phyloP scores from a whole-genome alignment of 2,888 invertebrate genomes.

The Cryptocephalus moraei region DNA sequence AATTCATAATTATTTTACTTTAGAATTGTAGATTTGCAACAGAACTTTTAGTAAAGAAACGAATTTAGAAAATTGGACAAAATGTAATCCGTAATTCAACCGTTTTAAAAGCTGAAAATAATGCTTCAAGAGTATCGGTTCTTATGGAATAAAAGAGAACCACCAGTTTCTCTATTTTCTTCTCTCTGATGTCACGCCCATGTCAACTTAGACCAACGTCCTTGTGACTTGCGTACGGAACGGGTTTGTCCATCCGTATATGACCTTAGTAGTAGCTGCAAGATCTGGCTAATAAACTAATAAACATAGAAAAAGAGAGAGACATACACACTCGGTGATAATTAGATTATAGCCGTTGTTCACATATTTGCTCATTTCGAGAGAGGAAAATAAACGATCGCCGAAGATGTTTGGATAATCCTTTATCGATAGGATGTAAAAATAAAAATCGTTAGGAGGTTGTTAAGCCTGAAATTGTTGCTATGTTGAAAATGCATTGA shows the following conservation, averaged over 20 bases:
- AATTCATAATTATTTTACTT: no score
- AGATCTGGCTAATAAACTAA: slow-evolving; percentile 4
- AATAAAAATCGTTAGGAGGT: no score
- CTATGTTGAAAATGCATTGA: no score
- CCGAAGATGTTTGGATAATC: no score
- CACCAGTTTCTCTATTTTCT: not conserved
- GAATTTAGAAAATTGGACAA: not conserved
- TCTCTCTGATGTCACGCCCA: slow-evolving; percentile 3
- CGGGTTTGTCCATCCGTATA: slow-evolving; percentile 12
- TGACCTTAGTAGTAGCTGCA: slow-evolving; percentile 9
- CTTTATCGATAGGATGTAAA: no score
- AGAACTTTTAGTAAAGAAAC: no score
- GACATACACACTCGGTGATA: slow-evolving; percentile 8
- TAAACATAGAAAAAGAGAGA: slow-evolving; percentile 1
- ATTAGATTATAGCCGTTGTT: slow-evolving; percentile 12
- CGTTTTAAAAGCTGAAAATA: no score
- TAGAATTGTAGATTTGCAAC: no score
- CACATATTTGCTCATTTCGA: not conserved
- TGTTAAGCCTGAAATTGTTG: no score
- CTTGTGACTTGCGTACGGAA: slow-evolving; percentile 17
- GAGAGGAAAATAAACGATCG: no score
- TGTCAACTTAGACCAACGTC: slow-evolving; percentile 15
- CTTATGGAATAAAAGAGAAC: not conserved
- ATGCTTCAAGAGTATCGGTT: no score
- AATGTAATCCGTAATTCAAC: no score